Evolutionary conservation across 1,140 invertebrate species (phyloP).

Genomic region (Epicauta chinensis): DNA sequence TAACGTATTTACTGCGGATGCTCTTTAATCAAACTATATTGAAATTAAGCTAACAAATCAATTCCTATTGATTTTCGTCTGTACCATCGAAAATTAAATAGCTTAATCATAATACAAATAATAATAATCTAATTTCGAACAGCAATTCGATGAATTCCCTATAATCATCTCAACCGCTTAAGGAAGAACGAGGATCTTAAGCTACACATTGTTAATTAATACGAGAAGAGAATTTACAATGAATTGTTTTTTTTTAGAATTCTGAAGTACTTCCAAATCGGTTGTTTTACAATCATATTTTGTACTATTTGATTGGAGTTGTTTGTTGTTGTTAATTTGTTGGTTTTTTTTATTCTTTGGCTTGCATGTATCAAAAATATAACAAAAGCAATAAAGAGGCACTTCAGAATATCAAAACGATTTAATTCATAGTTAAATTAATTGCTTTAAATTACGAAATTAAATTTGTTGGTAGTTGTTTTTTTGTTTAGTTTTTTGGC

Average conservation of each 20-base stretch:
- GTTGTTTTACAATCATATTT: background rate
- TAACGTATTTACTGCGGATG: too few relatives aligned
- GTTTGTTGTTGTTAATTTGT: too few relatives aligned
- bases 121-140: too few relatives aligned
- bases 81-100: too few relatives aligned
- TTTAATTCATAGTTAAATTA: too few relatives aligned
- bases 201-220: too few relatives aligned
- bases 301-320: constrained; percentile 11
- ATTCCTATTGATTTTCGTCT: constrained; percentile 6
- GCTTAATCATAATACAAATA: too few relatives aligned
- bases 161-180: constrained; percentile 12
- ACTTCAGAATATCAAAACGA: constrained; percentile 8
- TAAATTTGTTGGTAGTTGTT: too few relatives aligned
- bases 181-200: constrained; percentile 17
- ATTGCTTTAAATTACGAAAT: too few relatives aligned
- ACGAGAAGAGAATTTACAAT: too few relatives aligned
- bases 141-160: constrained; percentile 14
- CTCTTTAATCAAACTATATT: too few relatives aligned
- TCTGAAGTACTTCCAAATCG: constrained; percentile 16
- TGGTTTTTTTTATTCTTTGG: background rate
- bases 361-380: background rate
- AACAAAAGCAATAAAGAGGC: background rate
- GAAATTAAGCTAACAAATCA: constrained; percentile 3
- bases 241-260: background rate
- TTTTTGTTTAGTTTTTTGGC: too few relatives aligned